Base-by-base conservation (phyloP, 2,888 invertebrate genomes). In the Polyploca ridens region DNA sequence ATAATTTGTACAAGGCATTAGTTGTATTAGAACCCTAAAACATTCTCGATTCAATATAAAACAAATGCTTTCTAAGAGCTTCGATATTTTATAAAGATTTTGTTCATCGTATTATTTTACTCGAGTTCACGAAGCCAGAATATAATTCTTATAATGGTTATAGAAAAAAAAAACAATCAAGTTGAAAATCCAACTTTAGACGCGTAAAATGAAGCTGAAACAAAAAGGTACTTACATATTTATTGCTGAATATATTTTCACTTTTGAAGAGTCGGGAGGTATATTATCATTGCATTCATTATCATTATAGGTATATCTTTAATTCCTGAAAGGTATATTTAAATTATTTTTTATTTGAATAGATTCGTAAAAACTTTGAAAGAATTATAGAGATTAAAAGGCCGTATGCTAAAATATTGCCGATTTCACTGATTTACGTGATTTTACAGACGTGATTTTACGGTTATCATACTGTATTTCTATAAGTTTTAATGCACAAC, bases 171-270 rank as follows among this genome's bases (percentile, higher is more conserved):
- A 54, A 19, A 3, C 54, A 54, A 54, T 54, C 54, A 54, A 54
- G 8, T 54, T 19, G 16, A 19, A 54, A 46, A 4, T 19, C 10
- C 10, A 54, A 54, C 1, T 54, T 54, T 54, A 19, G 16, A 54
- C 19, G 54, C n/a, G 54, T 14, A 14, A n/a, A 54, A 16, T 54
- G 54, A 54, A 54, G 54, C 19, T 54, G 54, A 54, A 54, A 54
- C 54, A 54, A 10, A 19, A 10, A 46, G 46, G 35, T 3, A 35
- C n/a, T n/a, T n/a, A n/a, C 35, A 3, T 54, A 19, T 54, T 54
- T 19, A 19, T 10, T 54, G 19, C 19, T 10, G 10, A 19, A 8
- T 27, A n/a, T 1, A 54, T 54, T 54, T 19, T 19, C 19, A 19
- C 54, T 54, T 54, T 54, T 8, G 19, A 54, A 54, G 54, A 19